Evolutionary conservation across 2,888 invertebrate species (phyloP), one percentile per base, ranked within the genome.

Genomic region (Caenorhabditis uteleia): DNA sequence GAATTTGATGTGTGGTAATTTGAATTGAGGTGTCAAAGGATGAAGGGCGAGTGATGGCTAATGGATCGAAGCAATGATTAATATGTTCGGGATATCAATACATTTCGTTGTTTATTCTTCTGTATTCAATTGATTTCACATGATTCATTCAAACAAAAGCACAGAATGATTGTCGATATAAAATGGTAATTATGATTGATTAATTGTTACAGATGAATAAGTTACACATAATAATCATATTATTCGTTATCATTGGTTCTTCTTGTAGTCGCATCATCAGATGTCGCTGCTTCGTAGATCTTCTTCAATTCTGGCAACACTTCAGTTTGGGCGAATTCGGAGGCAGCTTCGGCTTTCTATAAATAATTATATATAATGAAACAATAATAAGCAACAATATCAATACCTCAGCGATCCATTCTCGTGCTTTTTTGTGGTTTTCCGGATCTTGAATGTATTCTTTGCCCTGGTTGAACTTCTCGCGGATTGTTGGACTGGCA

Each of bases 271-370:
- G 16, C 39, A 14, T 59, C 55, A 10, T 74, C 77, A 10, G 73
- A 70, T 6, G 70, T 70, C 2, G 74, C 78, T 1, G 79, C 79
- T 25, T 76, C 73, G 47, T 77, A 76, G 42, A 79, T 74, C 54
- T 79, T 78, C 69, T 79, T 77, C 67, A 79, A 57, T 49, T 79
- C 77, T 31, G 79, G 79, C n/a, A 77, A 48, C 21, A 79, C 73
- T 50, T 79, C 79, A 10, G 74, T 70, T 43, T 78, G 70, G 33
- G 79, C 72, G 59, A 78, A 79, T 26, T 72, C 68, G n/a, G 75
- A 67, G 8, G 74, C 72, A 29, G 70, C 68, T 18, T 68, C 72
- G 31, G 77, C 77, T 29, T 39, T 23, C 21, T 43, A 18, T 12
- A 38, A 38, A 8, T 38, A 8, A 12, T 38, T 38, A 38, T 10